phyloP scores from a whole-genome alignment of 2,888 invertebrate species.

The Dinocampus coccinellae region DNA sequence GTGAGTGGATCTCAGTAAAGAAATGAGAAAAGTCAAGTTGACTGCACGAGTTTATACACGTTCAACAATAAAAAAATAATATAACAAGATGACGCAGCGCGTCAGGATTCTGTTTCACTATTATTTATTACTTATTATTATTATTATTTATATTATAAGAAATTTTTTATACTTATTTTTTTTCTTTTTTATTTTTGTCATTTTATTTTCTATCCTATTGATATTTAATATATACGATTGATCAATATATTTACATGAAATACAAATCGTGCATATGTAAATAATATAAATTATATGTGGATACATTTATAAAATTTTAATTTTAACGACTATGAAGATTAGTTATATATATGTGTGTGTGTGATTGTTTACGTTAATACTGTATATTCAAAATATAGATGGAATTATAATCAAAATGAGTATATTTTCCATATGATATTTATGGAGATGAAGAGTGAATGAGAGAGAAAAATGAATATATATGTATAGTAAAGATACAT shows the following conservation, averaged over 20 bases:
- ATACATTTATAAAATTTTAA: neutral
- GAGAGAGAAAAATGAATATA: neutral
- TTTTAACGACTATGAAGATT: slow-evolving; percentile 39
- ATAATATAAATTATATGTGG: neutral
- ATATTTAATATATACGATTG: too few relatives aligned
- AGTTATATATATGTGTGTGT: too few relatives aligned
- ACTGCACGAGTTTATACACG: slow-evolving; percentile 32
- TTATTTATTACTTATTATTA: too few relatives aligned
- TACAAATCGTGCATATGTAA: neutral
- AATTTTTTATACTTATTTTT: too few relatives aligned
- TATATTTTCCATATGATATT: neutral
- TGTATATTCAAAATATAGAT: neutral
- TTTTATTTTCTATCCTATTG: neutral
- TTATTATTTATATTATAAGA: too few relatives aligned
- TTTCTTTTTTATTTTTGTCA: neutral
- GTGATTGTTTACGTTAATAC: too few relatives aligned
- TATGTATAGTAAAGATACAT: neutral
- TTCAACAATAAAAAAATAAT: slow-evolving; percentile 38
- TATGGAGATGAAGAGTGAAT: too few relatives aligned
- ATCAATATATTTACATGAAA: too few relatives aligned
- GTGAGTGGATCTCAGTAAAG: neutral
- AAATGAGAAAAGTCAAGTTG: neutral
- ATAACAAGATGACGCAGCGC: slow-evolving; percentile 34
- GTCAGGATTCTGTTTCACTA: slow-evolving; percentile 10
- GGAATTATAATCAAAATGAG: slow-evolving; percentile 3